phyloP scores from a whole-genome alignment of 2,888 invertebrate species.

The Agrilus biguttatus region DNA sequence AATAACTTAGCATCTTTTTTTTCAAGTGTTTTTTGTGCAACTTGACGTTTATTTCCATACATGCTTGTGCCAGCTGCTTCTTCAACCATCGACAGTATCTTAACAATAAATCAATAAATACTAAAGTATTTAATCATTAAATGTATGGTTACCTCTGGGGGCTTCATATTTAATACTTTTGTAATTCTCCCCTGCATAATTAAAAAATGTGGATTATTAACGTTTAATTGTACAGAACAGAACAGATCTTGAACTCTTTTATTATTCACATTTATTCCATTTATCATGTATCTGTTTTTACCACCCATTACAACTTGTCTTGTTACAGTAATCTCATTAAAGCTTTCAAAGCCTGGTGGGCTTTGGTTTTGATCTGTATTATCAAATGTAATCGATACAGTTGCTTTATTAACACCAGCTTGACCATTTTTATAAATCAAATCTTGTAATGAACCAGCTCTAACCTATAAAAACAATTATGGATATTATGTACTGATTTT shows the following conservation, averaged over 20 bases:
- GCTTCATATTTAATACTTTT: constrained; percentile 98
- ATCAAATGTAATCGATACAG: constrained; percentile 91
- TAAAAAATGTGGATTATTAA: constrained; percentile 98
- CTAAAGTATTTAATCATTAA: constrained; percentile 1
- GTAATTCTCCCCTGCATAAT: constrained; percentile 99
- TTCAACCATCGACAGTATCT: constrained; percentile 94
- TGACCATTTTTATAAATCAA: constrained; percentile 97
- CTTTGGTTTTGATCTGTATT: constrained; percentile 68
- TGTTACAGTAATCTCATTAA: constrained; percentile 82
- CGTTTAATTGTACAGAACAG: constrained; percentile 91
- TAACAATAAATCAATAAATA: constrained; percentile 3
- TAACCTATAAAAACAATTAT: constrained; percentile 46
- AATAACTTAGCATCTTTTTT: constrained; percentile 83
- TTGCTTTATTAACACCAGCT: constrained; percentile 88
- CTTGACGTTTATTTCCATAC: constrained; percentile 88
- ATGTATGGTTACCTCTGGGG: constrained; percentile 57
- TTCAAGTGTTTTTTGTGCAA: constrained; percentile 72
- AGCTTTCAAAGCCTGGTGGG: constrained; percentile 84
- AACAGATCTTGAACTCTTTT: constrained; percentile 88
- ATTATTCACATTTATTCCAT: constrained; percentile 81
- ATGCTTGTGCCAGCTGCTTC: constrained; percentile 96
- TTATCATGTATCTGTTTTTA: constrained; percentile 86
- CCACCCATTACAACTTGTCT: constrained; percentile 80
- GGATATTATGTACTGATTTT: not conserved
- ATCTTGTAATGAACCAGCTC: constrained; percentile 82